Conservation (phyloP, 1,140 invertebrate species). For the Penaeus indicus region DNA sequence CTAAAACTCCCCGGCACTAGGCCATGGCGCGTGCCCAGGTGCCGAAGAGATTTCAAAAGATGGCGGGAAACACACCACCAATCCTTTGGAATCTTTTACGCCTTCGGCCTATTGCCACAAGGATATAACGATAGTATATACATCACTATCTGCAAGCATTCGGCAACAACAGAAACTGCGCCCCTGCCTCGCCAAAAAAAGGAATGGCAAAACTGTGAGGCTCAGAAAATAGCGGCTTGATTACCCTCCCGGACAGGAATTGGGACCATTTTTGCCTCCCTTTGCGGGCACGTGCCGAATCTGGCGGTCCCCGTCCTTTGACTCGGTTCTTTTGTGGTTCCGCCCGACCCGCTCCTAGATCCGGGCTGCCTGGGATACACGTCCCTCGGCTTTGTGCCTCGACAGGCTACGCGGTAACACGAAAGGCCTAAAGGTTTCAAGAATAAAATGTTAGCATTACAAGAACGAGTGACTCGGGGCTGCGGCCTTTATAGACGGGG, state of each 20-base stretch:
- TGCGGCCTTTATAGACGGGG: too few relatives aligned
- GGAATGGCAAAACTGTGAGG: slow-evolving; percentile 15
- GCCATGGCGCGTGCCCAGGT: slow-evolving; percentile 43
- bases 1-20: too few relatives aligned
- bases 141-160: neutral
- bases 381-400: slow-evolving; percentile 34
- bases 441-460: neutral
- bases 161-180: too few relatives aligned
- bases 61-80: slow-evolving; percentile 42
- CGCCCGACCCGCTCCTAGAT: slow-evolving; percentile 15
- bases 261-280: slow-evolving; percentile 48
- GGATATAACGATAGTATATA: neutral
- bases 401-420: slow-evolving; percentile 7
- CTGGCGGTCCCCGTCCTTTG: slow-evolving; percentile 45
- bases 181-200: neutral
- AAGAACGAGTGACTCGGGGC: too few relatives aligned
- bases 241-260: slow-evolving; percentile 39
- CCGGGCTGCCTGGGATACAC: slow-evolving; percentile 20
- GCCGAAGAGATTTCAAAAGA: slow-evolving; percentile 41
- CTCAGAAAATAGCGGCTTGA: slow-evolving; percentile 16
- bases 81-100: slow-evolving; percentile 3
- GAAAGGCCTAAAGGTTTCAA: neutral
- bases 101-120: neutral
- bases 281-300: slow-evolving; percentile 42
- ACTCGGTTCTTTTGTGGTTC: slow-evolving; percentile 39